Evolutionary conservation across 2,113 vertebrate genomes (phyloP), one percentile per base, ranked within the genome.

Genomic region (Anarhynchus alexandrinus): DNA sequence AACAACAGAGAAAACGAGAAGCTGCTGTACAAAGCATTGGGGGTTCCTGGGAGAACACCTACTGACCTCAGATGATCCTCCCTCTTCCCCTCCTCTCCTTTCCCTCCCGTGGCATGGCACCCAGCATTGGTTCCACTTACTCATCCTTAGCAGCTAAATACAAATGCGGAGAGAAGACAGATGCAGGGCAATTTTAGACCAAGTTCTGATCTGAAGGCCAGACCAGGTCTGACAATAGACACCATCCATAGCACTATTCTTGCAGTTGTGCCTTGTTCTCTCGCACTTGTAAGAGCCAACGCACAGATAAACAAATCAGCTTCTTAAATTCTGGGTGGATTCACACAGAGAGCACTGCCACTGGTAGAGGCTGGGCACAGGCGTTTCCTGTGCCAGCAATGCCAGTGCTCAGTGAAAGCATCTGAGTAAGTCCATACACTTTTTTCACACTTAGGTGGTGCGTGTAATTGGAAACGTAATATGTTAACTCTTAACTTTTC

Each of bases 11-110:
- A 32, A 40, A 82, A 32, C 0, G 1, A 82, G 36, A 86, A 86
- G 54, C 65, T 1, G 2, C 65, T 2, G 1, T 26, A 84, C 1
- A 2, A 52, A 57, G 11, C 5, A 1, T 2, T 27, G 61, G 18
- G 20, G 18, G 23, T 42, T 90, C n/a, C 58, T 7, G 2, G 40
- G 29, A 64, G 34, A 71, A 80, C 10, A 54, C 9, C 32, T 61
- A 6, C 34, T 10, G 81, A 5, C 32, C 17, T 66, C 38, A 47
- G 34, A 42, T 0, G 2, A n/a, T 11, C 13, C 69, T 52, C 32
- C 15, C 15, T 65, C 65, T 82, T 61, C 29, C 20, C 19, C 16
- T 86, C 23, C 10, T 61, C 34, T 81, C 10, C 26, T 32, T 74
- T 62, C 42, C 22, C 25, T 83, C 49, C 27, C 0, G 1, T 4